Conservation (phyloP, 2,113 vertebrate species). For the Lethenteron camtschaticum region DNA sequence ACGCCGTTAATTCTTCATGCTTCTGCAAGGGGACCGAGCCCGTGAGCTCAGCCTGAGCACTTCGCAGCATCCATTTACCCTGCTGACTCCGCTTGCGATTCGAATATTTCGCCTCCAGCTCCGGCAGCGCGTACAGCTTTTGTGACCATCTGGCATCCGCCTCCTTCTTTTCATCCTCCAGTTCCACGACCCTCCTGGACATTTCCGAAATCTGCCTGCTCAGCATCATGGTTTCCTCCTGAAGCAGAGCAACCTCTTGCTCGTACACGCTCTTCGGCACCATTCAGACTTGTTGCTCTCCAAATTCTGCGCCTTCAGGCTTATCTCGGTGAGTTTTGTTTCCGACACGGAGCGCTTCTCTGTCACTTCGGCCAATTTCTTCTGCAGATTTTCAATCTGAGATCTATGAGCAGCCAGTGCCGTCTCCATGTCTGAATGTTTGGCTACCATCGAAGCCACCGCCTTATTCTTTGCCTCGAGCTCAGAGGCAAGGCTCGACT, state of each 20-base stretch:
- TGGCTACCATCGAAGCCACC: neutral
- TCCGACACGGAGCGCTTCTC: slow-evolving; percentile 22
- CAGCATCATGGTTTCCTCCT: slow-evolving; percentile 22
- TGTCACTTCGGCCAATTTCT: slow-evolving; percentile 38
- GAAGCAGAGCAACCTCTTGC: slow-evolving; percentile 32
- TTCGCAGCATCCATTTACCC: neutral
- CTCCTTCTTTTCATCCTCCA: slow-evolving; percentile 25
- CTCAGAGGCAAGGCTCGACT: neutral
- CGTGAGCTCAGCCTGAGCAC: neutral
- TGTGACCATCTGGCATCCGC: slow-evolving; percentile 23
- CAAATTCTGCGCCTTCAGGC: neutral
- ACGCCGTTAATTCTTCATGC: slow-evolving; percentile 30
- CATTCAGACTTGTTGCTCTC: slow-evolving; percentile 26
- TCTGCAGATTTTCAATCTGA: slow-evolving; percentile 39
- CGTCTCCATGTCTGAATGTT: neutral
- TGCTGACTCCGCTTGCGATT: slow-evolving; percentile 3
- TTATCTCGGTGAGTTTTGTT: neutral
- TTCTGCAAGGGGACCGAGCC: slow-evolving; percentile 32
- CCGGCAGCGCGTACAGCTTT: slow-evolving; percentile 16
- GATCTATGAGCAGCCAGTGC: neutral
- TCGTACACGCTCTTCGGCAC: slow-evolving; percentile 33
- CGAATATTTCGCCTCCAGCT: neutral
- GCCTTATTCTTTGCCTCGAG: neutral
- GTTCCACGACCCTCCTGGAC: slow-evolving; percentile 33
- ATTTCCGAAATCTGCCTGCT: slow-evolving; percentile 24